Base-by-base conservation (phyloP, 2,797 vertebrate genomes). In the Melanotaenia trifasciata region DNA sequence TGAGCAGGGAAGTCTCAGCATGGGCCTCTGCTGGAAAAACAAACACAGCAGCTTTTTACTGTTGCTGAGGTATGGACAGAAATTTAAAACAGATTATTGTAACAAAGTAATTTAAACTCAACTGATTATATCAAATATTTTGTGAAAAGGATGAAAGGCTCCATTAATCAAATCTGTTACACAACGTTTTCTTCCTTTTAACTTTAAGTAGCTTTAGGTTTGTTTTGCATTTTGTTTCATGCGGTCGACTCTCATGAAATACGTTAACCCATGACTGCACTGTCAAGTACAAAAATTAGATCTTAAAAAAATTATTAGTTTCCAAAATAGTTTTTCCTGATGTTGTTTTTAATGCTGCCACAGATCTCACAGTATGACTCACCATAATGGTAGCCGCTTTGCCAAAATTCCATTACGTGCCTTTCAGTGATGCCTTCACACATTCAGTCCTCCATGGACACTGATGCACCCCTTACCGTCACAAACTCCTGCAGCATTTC, bases 21-120 rank as follows among this genome's bases (percentile, higher is more conserved):
- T 7, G 30, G 57, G 32, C 38, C 36, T 64, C 10, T 0, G 20
- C 61, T 78, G 73, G 77, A 84, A 83, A 84, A 79, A 59, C 50
- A 83, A 81, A 84, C 70, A 63, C 45, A 22, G 28, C 51, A 53
- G 51, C 11, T 53, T 24, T 9, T 53, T 24, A 26, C 51, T 53
- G n/a, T 24, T 12, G 50, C 50, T 24, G 22, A 43, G 18, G 40
- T 18, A 43, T 43, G 40, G 40, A 16, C 12, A 40, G 35, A 10
- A 36, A 33, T 33, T 36, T 10, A 3, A 36, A 13, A 9, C 16
- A 18, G 4, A 43, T 18, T 16, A 11, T 43, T 43, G 14, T 18
- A 43, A 43, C 40, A 43, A 43, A 43, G 14, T 5, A 16, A 43
- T 43, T 18, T 4, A 5, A 18, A 16, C 16, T 43, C 18, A 11